Evolutionary conservation across 1,140 invertebrate genomes (phyloP).

Genomic region (Aricia agestis): DNA sequence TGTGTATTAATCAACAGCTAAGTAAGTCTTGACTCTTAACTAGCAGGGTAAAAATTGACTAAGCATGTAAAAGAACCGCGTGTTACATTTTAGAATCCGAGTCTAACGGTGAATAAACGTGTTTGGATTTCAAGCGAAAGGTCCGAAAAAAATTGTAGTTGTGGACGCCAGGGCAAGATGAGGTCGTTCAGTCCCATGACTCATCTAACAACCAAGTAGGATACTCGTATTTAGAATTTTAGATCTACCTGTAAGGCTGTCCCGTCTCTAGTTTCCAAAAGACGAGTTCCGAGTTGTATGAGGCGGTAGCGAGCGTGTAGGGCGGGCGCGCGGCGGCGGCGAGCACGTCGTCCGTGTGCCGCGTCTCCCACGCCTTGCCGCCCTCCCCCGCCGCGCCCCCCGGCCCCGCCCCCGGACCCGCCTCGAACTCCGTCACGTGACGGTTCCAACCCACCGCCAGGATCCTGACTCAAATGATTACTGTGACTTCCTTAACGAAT

Average conservation of each 20-base stretch:
- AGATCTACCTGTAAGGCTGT: slow-evolving; percentile 76
- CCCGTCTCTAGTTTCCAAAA: slow-evolving; percentile 86
- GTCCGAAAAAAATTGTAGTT: no score
- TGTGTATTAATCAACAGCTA: no score
- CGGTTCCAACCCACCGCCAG: slow-evolving; percentile 84
- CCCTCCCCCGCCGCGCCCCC: slow-evolving; percentile 56
- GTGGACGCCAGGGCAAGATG: no score
- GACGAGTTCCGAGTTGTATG: slow-evolving; percentile 85
- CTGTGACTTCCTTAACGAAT: background rate
- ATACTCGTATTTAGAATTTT: no score
- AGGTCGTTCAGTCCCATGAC: no score
- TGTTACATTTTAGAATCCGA: no score
- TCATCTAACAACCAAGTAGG: no score
- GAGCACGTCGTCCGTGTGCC: slow-evolving; percentile 85
- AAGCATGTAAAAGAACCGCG: no score
- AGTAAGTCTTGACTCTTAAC: no score
- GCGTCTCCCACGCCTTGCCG: slow-evolving; percentile 79
- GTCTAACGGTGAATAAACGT: no score
- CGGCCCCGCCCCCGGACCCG: slow-evolving; percentile 57
- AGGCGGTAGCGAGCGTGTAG: slow-evolving; percentile 81
- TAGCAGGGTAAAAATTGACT: no score
- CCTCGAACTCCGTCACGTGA: slow-evolving; percentile 82
- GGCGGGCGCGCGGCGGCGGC: slow-evolving; percentile 79
- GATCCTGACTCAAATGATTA: slow-evolving; percentile 68
- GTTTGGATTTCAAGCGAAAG: no score